phyloP scores from a whole-genome alignment of 1,140 invertebrate species.

The Neodiprion lecontei region DNA sequence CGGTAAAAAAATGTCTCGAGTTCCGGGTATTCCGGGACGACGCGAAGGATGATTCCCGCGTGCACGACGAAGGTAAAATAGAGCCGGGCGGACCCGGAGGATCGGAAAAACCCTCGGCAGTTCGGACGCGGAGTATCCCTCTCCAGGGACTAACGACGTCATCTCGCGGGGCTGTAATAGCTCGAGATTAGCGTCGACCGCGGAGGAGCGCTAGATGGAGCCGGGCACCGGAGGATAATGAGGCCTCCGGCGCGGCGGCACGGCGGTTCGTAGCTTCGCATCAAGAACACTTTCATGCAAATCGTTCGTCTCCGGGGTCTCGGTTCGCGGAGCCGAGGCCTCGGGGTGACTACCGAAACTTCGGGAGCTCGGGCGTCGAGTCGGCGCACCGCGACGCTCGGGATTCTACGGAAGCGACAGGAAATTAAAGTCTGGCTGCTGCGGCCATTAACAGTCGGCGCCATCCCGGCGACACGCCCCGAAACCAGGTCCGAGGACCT shows the following conservation, averaged over 20 bases:
- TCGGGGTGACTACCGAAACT: background rate
- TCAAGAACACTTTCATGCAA: slow-evolving; percentile 52
- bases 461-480: slow-evolving; percentile 63
- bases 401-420: slow-evolving; percentile 62
- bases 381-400: slow-evolving; percentile 32
- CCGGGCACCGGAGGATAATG: slow-evolving; percentile 35
- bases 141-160: background rate
- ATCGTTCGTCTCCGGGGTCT: slow-evolving; percentile 27
- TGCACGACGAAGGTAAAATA: too few species aligned
- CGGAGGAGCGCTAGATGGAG: background rate
- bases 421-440: slow-evolving; percentile 63
- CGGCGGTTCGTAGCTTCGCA: background rate
- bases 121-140: background rate
- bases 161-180: background rate
- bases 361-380: background rate
- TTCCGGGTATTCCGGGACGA: too few species aligned
- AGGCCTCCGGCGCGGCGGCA: slow-evolving; percentile 38
- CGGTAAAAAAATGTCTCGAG: too few species aligned
- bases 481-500: slow-evolving; percentile 50
- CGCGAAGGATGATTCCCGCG: too few species aligned
- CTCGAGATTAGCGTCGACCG: background rate
- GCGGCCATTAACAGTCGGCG: slow-evolving; percentile 62
- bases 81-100: background rate
- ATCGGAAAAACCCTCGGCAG: background rate
- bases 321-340: slow-evolving; percentile 3